Evolutionary conservation across 2,888 invertebrate species (phyloP).

Genomic region (Acleris literana): DNA sequence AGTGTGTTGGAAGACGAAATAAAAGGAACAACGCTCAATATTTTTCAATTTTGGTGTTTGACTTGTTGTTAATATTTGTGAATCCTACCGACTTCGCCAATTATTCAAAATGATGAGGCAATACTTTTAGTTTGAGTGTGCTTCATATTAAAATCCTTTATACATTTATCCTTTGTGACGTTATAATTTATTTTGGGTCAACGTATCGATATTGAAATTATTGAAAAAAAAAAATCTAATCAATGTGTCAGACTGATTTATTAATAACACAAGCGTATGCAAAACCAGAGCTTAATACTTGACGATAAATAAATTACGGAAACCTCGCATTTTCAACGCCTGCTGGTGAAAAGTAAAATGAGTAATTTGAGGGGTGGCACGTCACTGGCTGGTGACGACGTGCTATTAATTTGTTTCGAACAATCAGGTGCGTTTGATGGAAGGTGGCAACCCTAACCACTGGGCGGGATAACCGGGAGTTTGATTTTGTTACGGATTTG

Average conservation of each 20-base stretch:
- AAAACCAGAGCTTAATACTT: conserved; percentile 7
- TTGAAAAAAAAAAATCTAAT: background rate
- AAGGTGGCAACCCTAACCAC: conserved; percentile 38
- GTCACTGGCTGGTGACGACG: conserved; percentile 38
- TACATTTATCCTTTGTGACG: too few relatives aligned
- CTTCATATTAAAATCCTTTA: too few relatives aligned
- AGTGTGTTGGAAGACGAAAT: too few relatives aligned
- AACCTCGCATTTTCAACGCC: conserved; percentile 16
- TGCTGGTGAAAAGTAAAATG: conserved; percentile 34
- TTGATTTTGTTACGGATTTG: conserved; percentile 13
- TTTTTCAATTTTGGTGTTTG: too few relatives aligned
- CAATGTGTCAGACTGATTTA: background rate
- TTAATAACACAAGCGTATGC: background rate
- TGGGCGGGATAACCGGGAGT: conserved; percentile 5
- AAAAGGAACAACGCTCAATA: too few relatives aligned
- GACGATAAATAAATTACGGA: conserved; percentile 26
- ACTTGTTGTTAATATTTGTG: too few relatives aligned
- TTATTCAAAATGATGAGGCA: background rate
- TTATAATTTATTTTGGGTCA: too few relatives aligned
- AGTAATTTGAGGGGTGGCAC: conserved; percentile 38
- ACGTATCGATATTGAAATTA: too few relatives aligned
- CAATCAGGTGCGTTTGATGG: conserved; percentile 47
- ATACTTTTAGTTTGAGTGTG: too few relatives aligned
- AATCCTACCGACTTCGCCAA: background rate
- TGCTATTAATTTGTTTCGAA: conserved; percentile 45